Evolutionary conservation across 2,113 vertebrate species (phyloP), one percentile per base, ranked within the genome.

Genomic region (Dendropsophus ebraccatus): DNA sequence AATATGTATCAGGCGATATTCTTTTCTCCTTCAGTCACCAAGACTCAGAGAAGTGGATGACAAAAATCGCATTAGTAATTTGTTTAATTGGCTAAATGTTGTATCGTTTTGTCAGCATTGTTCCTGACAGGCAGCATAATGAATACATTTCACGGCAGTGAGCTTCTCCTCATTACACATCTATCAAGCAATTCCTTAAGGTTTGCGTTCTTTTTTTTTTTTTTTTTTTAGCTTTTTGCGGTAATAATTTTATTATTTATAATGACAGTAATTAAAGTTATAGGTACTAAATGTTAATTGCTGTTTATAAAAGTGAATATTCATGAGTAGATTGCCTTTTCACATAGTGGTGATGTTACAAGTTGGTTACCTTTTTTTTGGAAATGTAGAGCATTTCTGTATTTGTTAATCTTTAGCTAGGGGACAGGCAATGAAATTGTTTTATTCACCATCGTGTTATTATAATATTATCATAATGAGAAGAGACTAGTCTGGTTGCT

Each of bases 71-170:
- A 81, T 62, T 65, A 62, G 77, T 80, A 80, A 81, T 81, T 81
- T 87, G 17, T 87, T 60, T 86, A 86, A 86, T 86, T 86, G 77
- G 77, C 67, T 73, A 86, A 86, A 85, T 69, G 75, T 69, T 85
- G 60, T 69, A 78, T 86, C 17, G 25, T 81, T 41, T 49, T 86
- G 69, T 81, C 69, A 81, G 78, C 49, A 74, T 87, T 87, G 78
- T 73, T 87, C 60, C 8, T 81, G 85, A 87, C 85, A 81, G 84
- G 50, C 67, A 47, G 76, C 65, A 74, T 87, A 87, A 87, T 87
- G 85, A 87, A 87, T 87, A 60, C 56, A 65, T 81, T 74, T 87
- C 67, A 47, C 78, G 25, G 77, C 69, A 62, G 25, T n/a, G 23
- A 50, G 67, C 77, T n/a, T n/a, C 6, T 62, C 30, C 78, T 87